Base-by-base conservation (phyloP, 2,113 vertebrate species). In the Capreolus pygargus region DNA sequence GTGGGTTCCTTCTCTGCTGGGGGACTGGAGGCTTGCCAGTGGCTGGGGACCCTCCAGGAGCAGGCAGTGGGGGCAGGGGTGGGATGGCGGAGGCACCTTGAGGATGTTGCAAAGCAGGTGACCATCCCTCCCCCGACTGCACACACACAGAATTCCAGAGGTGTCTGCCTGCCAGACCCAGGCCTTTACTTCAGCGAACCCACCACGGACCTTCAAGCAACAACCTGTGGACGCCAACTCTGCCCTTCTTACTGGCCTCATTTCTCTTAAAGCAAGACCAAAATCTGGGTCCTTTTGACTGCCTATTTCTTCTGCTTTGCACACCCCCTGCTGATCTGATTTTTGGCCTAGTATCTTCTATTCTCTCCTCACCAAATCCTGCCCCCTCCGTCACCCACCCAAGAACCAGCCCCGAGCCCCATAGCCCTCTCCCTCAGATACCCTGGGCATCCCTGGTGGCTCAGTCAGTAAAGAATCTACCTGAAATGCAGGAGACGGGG, bases 361-460 rank as follows among this genome's bases (percentile, higher is more conserved):
- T 61, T 70, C 39, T 86, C 10, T n/a, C 4, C 6, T 2, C 7
- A 10, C 21, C 10, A 33, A 16, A 14, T 0, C 13, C 14, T 23
- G n/a, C 3, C 16, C 12, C 0, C 10, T 19, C 33, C 60, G 0
- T 3, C 7, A 7, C 15, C 11, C 10, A 47, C 81, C 45, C 14
- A 67, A 67, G 25, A 85, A 23, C 23, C 23, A 25, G 21, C 23
- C 52, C 23, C 5, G 47, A 43, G 9, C 16, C 1, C 23, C 8
- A 5, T 6, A 15, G 12, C 27, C 60, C 2, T 54, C 45, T 33
- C 43, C 10, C 23, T 67, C 45, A 64, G 36, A n/a, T 70, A 70
- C 5, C 30, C 30, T 84, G 70, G 36, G 36, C 0, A 0, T 27
- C 12, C 11, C 70, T 43, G 12, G 21, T 76, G 21, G 21, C 36